phyloP scores from a whole-genome alignment of 2,113 vertebrate species.

The Crotalus viridis region DNA sequence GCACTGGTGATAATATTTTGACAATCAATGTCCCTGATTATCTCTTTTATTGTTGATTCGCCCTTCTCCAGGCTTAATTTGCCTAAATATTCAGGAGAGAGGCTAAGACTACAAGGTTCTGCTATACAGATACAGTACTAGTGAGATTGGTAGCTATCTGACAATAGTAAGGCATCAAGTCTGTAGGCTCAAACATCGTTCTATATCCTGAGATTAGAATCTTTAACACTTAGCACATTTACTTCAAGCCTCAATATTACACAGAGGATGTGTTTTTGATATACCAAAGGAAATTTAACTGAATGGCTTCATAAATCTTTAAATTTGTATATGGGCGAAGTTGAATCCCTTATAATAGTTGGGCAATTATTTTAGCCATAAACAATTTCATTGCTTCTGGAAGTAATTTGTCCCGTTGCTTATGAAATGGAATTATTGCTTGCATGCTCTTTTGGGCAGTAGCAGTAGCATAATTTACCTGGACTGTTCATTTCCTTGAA shows the following conservation, averaged over 20 bases:
- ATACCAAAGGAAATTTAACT: background rate
- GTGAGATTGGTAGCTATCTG: background rate
- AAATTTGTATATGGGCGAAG: background rate
- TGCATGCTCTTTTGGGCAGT: background rate
- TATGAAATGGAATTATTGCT: background rate
- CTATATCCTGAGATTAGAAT: no score
- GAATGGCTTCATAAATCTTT: background rate
- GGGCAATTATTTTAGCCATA: background rate
- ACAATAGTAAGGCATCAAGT: background rate
- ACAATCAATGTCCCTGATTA: background rate
- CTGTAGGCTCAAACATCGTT: background rate
- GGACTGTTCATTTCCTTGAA: background rate
- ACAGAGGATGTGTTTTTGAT: background rate
- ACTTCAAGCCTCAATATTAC: background rate
- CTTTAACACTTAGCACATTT: background rate
- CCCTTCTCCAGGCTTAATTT: background rate
- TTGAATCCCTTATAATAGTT: background rate
- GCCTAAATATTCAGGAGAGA: background rate
- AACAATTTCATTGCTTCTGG: background rate
- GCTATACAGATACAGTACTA: background rate
- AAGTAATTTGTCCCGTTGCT: background rate
- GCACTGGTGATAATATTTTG: background rate
- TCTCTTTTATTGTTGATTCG: background rate
- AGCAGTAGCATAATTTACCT: background rate
- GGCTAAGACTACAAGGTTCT: background rate